Base-by-base conservation (phyloP, 2,113 vertebrate genomes). In the Caretta caretta region DNA sequence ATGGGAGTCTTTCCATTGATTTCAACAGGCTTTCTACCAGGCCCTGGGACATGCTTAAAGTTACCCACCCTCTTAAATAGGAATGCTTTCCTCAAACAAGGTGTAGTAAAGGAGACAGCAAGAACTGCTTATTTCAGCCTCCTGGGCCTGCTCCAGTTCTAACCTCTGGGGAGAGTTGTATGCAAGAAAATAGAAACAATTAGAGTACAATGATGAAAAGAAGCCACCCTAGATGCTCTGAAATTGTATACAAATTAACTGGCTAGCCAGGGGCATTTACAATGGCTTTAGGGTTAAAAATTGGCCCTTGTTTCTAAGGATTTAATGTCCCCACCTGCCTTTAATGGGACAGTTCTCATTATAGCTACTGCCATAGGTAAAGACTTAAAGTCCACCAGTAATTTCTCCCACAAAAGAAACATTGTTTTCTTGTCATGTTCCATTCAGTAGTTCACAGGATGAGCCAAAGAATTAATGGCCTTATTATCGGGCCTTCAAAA, bases 371-470 rank as follows among this genome's bases (percentile, higher is more conserved):
- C 88, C 2, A 20, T 78, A 94, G 95, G 97, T 96, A 96, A 96
- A 96, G 92, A 87, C 96, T 95, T 92, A 48, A 94, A 96, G 76
- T 62, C 92, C 92, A 79, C 82, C 93, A 80, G 59, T 96, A 96
- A 97, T 97, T 96, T 89, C 88, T 97, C 93, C 89, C 89, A 90
- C 17, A 8, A 84, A 96, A 93, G 88, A 96, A 96, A 92, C 86
- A 86, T 80, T 94, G 95, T 97, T 97, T 96, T 90, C 91, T 86
- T 93, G 97, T 96, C 96, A 95, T 96, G 95, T 97, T 65, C 95
- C 95, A 96, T 96, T 97, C 96, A 97, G 94, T n/a, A 72, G 69
- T 5, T 95, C 95, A 6, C 93, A 88, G 95, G 72, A 49, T 7
- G 88, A 95, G 86, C 93, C 91, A 86, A 92, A 59, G 87, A 96